Evolutionary conservation across 2,888 invertebrate species (phyloP).

Genomic region (Hypercompe scribonia): DNA sequence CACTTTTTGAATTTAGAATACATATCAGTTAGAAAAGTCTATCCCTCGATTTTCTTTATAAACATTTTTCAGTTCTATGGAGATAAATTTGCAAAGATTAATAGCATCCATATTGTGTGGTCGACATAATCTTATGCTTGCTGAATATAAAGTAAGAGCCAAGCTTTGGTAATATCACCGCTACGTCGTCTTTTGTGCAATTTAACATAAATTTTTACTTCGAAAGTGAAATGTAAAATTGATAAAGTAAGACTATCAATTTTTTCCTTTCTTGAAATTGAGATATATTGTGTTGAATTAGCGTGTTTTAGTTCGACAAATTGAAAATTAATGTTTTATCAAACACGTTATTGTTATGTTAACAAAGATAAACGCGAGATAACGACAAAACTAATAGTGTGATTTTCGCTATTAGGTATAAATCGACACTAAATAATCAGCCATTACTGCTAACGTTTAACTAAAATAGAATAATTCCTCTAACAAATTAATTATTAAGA

Average conservation of each 20-base stretch:
- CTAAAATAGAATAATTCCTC: too few relatives aligned
- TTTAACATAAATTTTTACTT: constrained; percentile 9
- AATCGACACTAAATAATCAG: background rate
- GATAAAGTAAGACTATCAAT: background rate
- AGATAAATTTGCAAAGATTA: background rate
- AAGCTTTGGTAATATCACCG: background rate
- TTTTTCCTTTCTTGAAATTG: constrained; percentile 1
- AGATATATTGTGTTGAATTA: constrained; percentile 5
- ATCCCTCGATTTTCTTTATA: background rate
- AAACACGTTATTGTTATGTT: background rate
- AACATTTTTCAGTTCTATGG: background rate
- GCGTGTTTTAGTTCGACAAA: background rate
- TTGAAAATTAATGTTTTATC: background rate
- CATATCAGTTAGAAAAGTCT: too few relatives aligned
- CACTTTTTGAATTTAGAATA: too few relatives aligned
- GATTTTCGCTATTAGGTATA: too few relatives aligned
- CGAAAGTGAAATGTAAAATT: background rate
- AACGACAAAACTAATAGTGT: background rate
- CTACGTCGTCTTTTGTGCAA: constrained; percentile 2
- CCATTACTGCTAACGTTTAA: background rate
- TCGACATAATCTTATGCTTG: background rate
- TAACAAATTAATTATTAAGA: too few relatives aligned
- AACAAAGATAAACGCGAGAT: background rate
- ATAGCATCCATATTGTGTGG: background rate
- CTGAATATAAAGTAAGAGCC: background rate